These are phyloP conservation scores for Graphium colonna DNA, from an alignment of 2,888 invertebrate species.

Conservation along the genomic window DNA sequence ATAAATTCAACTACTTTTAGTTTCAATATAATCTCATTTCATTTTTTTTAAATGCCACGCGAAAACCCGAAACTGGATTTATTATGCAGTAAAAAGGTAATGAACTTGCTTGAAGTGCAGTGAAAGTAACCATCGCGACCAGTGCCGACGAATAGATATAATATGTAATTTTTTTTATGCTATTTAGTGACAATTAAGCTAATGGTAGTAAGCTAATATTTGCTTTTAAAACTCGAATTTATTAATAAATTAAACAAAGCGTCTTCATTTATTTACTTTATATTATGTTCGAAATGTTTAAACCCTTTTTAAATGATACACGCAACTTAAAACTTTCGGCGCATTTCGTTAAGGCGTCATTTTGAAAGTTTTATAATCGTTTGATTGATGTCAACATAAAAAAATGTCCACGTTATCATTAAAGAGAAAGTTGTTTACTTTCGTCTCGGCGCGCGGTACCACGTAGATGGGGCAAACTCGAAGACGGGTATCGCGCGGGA, in stretches of 20 bases:
- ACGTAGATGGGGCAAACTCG: conserved; percentile 2
- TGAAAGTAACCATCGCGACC: no score
- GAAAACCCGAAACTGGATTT: neutral
- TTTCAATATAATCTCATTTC: no score
- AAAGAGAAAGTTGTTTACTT: conserved; percentile 25
- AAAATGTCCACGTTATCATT: conserved; percentile 15
- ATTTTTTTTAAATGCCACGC: neutral
- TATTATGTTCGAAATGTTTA: neutral
- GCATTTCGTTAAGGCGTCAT: neutral
- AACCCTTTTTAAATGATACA: neutral
- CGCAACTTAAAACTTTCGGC: neutral
- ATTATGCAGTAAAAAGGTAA: neutral
- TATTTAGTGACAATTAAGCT: neutral
- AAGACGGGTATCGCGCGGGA: neutral
- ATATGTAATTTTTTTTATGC: neutral
- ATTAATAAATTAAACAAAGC: neutral
- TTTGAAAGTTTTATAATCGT: neutral
- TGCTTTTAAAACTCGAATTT: neutral
- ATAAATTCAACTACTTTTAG: no score
- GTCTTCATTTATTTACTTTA: neutral
- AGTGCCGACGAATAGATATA: neutral
- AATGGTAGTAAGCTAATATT: neutral
- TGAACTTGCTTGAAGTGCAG: no score
- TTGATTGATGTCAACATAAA: conserved; percentile 11
- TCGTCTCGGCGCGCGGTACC: conserved; percentile 14